A percentile compares a stretch with the other conserved stretches of the same genome.
Conservation (phyloP, 2,888 invertebrate species). For the Cyrtodaria siliqua region DNA sequence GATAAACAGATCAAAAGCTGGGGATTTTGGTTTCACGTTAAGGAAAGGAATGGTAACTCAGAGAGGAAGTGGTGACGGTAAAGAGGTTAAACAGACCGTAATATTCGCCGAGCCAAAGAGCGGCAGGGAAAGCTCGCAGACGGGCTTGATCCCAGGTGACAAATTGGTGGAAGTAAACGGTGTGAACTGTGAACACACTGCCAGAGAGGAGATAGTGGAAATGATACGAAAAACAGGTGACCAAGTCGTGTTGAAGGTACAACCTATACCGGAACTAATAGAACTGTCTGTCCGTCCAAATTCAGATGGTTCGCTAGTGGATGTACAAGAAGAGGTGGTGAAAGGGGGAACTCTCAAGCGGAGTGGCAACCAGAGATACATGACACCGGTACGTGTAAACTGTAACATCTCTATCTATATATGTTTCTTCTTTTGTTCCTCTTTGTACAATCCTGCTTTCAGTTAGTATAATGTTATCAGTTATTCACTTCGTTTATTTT, state of each 20-base stretch:
- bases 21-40: constrained; percentile 97
- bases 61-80: constrained; percentile 69
- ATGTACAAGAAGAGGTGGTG: constrained; percentile 89
- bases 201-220: constrained; percentile 96
- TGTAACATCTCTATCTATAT: background rate
- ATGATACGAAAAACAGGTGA: constrained; percentile 89
- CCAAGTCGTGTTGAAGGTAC: constrained; percentile 93
- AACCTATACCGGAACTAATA: constrained; percentile 96
- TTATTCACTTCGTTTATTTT: too few species aligned
- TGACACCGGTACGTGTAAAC: constrained; percentile 77
- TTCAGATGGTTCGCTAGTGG: constrained; percentile 90
- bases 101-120: constrained; percentile 97
- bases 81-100: constrained; percentile 90
- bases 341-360: constrained; percentile 93
- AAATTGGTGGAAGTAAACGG: constrained; percentile 96
- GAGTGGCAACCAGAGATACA: constrained; percentile 88
- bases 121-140: constrained; percentile 89
- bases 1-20: constrained; percentile 90
- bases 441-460: too few species aligned
- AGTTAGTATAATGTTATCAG: too few species aligned
- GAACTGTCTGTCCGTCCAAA: constrained; percentile 93
- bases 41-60: constrained; percentile 93
- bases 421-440: constrained; percentile 5
- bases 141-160: constrained; percentile 97
- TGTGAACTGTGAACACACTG: constrained; percentile 93